Evolutionary conservation across 1,140 invertebrate genomes (phyloP).

Genomic region (Cephus cinctus): DNA sequence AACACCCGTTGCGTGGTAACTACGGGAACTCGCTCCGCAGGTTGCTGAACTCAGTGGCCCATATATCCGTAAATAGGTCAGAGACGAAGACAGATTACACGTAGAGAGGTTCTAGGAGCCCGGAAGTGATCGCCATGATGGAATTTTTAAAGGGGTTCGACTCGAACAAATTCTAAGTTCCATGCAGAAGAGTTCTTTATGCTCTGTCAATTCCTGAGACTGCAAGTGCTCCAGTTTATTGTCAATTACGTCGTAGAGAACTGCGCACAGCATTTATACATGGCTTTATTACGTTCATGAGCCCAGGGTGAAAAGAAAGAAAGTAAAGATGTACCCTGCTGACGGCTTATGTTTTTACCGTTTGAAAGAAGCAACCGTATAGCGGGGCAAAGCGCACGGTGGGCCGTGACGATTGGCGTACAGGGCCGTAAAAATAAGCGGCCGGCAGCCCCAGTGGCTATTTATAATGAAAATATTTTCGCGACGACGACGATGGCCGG

Average conservation of each 20-base stretch:
- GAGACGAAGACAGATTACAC: slow-evolving; percentile 3
- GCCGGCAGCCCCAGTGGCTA: slow-evolving; percentile 38
- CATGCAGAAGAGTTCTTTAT: no score
- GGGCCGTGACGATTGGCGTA: slow-evolving; percentile 26
- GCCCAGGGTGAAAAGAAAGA: no score
- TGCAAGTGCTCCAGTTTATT: no score
- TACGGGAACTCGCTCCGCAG: slow-evolving; percentile 9
- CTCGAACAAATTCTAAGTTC: not conserved
- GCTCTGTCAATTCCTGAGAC: no score
- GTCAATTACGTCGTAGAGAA: no score
- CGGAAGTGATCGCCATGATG: not conserved
- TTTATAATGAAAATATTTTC: slow-evolving; percentile 55
- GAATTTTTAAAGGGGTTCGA: not conserved
- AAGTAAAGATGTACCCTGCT: no score
- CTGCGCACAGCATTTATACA: no score
- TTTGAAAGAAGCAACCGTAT: no score
- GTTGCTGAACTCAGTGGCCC: slow-evolving; percentile 40
- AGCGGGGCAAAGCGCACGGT: no score
- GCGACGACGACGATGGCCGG: slow-evolving; percentile 32
- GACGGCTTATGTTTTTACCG: no score
- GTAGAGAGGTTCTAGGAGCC: not conserved
- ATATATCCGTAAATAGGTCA: slow-evolving; percentile 39
- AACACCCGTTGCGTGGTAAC: no score
- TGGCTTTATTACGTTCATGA: no score
- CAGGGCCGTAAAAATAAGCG: slow-evolving; percentile 37